Conservation (phyloP, 2,888 invertebrate genomes). For the Melinaea marsaeus region DNA sequence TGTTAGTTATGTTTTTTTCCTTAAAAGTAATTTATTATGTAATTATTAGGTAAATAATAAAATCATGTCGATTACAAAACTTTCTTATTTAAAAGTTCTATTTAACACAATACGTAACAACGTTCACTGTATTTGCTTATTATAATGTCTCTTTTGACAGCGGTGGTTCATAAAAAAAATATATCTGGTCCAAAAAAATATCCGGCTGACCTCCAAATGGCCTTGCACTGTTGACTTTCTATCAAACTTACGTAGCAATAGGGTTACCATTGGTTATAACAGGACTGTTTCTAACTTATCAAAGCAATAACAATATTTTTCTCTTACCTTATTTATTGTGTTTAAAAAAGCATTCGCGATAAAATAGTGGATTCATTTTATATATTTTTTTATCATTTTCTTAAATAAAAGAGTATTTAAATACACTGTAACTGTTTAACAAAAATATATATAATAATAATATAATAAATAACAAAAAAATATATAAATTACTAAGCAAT, state of each 20-base stretch:
- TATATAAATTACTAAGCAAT: neutral
- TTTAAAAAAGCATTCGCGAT: neutral
- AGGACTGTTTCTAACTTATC: neutral
- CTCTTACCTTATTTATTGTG: too few relatives aligned
- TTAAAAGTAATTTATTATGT: too few relatives aligned
- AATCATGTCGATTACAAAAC: too few relatives aligned
- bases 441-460: too few relatives aligned
- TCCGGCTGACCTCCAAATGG: constrained; percentile 63
- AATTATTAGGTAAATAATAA: too few relatives aligned
- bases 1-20: too few relatives aligned
- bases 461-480: too few relatives aligned
- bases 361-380: neutral
- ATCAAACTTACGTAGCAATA: constrained; percentile 40
- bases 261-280: constrained; percentile 2
- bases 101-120: constrained; percentile 4
- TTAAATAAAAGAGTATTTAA: too few relatives aligned
- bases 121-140: neutral
- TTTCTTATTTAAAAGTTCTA: neutral
- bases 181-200: constrained; percentile 36
- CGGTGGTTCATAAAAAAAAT: constrained; percentile 22
- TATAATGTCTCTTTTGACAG: constrained; percentile 19
- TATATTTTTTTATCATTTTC: too few relatives aligned
- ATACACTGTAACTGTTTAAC: too few relatives aligned
- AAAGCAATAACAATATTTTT: too few relatives aligned
- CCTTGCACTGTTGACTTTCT: constrained; percentile 65